Conservation (phyloP, 92 coral and sea anemone genomes). For the Parazoanthus swiftii region DNA sequence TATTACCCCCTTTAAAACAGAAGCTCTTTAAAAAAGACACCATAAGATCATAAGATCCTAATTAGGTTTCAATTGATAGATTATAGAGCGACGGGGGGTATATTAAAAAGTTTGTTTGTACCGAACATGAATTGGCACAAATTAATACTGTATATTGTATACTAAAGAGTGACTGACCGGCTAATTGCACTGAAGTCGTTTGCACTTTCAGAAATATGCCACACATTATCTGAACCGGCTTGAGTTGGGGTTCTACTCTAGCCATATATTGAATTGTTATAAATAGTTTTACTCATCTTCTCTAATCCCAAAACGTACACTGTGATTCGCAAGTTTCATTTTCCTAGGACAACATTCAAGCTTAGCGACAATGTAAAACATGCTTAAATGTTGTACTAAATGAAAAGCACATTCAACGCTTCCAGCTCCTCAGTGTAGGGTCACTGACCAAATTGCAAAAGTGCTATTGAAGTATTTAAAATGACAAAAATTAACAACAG, state of each 20-base stretch:
- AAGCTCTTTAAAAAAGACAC: background rate
- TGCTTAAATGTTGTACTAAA: background rate
- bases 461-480: background rate
- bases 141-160: background rate
- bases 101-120: background rate
- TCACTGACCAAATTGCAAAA: constrained; percentile 10
- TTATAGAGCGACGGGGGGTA: constrained; percentile 34
- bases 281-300: background rate
- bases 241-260: too few species aligned
- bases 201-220: background rate
- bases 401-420: constrained; percentile 10
- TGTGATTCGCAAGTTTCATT: background rate
- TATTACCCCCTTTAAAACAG: constrained; percentile 14
- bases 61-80: constrained; percentile 34
- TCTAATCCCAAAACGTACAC: background rate
- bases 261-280: background rate
- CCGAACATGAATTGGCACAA: background rate
- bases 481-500: background rate
- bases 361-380: background rate
- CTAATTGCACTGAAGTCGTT: background rate
- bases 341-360: background rate
- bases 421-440: background rate
- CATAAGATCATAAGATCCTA: background rate
- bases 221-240: too few species aligned
- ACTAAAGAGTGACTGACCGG: background rate